Percentiles rank a stretch among this genome's conserved stretches.
Evolutionary conservation across 2,888 invertebrate species (phyloP).

Genomic region (Thyatira batis): DNA sequence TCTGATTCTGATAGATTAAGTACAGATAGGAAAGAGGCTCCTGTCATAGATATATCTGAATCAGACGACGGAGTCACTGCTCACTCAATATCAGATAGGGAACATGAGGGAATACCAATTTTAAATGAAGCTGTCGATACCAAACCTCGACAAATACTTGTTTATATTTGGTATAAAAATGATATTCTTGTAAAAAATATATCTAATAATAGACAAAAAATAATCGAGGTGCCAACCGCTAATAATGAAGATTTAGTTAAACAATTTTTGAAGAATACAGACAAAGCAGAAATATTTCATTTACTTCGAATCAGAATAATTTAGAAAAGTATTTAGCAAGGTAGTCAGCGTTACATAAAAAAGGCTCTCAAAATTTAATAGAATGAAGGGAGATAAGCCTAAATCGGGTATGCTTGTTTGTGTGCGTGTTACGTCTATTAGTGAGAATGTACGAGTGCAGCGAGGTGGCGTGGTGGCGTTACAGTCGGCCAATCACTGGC

Average conservation of each 20-base stretch:
- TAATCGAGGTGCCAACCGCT: slow-evolving; percentile 31
- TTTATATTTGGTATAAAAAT: slow-evolving; percentile 23
- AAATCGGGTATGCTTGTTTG: too few relatives aligned
- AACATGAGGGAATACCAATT: slow-evolving; percentile 26
- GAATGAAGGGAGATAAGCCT: too few relatives aligned
- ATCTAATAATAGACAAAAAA: slow-evolving; percentile 25
- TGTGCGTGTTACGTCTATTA: too few relatives aligned
- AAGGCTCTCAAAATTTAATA: not conserved
- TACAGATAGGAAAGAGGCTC: too few relatives aligned
- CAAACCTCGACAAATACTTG: slow-evolving; percentile 37
- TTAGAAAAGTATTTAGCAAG: not conserved
- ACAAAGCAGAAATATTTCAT: slow-evolving; percentile 8
- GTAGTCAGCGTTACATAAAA: not conserved
- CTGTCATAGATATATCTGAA: too few relatives aligned
- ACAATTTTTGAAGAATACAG: slow-evolving; percentile 28
- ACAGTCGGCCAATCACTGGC: too few relatives aligned
- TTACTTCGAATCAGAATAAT: slow-evolving; percentile 6
- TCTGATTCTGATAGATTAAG: too few relatives aligned
- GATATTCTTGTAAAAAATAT: slow-evolving; percentile 23
- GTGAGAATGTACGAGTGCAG: too few relatives aligned
- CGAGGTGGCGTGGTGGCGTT: too few relatives aligned
- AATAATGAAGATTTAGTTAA: slow-evolving; percentile 24
- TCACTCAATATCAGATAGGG: slow-evolving; percentile 2
- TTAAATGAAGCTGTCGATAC: slow-evolving; percentile 34
- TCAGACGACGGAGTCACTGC: too few relatives aligned